Conservation (phyloP, 2,888 invertebrate genomes). For the Microchrysa polita region DNA sequence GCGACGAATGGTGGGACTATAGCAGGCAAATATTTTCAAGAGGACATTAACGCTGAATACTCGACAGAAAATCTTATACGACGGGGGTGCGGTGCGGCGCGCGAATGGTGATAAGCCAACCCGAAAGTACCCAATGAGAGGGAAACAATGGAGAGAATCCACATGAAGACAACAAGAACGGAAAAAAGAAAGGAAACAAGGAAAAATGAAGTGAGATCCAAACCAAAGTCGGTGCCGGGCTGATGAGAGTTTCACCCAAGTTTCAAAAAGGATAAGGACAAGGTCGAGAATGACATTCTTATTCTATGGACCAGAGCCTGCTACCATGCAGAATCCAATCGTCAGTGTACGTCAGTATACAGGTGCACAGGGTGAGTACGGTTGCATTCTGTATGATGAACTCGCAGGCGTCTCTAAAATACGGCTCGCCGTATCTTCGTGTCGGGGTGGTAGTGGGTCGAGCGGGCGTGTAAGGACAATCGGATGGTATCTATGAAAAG, state of each 20-base stretch:
- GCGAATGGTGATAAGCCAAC: neutral
- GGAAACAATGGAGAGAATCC: slow-evolving; percentile 11
- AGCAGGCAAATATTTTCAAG: too few species aligned
- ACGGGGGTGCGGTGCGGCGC: neutral
- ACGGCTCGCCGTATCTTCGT: too few species aligned
- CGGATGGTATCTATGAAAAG: neutral
- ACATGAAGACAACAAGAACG: neutral
- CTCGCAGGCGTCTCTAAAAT: too few species aligned
- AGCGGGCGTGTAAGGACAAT: neutral
- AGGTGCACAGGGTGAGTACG: too few species aligned
- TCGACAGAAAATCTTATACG: too few species aligned
- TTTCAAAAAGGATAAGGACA: slow-evolving; percentile 24
- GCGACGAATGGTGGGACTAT: too few species aligned
- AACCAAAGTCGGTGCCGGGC: neutral
- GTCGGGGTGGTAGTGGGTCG: too few species aligned
- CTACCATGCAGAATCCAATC: too few species aligned
- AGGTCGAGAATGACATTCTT: slow-evolving; percentile 14
- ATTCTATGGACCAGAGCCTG: neutral
- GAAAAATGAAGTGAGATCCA: too few species aligned
- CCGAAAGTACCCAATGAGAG: neutral
- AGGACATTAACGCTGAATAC: too few species aligned
- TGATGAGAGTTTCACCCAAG: slow-evolving; percentile 11
- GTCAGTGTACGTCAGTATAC: too few species aligned
- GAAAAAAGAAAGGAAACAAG: neutral
- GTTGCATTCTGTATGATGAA: too few species aligned